Conservation (phyloP, 2,888 invertebrate species). For the Acronicta aceris region DNA sequence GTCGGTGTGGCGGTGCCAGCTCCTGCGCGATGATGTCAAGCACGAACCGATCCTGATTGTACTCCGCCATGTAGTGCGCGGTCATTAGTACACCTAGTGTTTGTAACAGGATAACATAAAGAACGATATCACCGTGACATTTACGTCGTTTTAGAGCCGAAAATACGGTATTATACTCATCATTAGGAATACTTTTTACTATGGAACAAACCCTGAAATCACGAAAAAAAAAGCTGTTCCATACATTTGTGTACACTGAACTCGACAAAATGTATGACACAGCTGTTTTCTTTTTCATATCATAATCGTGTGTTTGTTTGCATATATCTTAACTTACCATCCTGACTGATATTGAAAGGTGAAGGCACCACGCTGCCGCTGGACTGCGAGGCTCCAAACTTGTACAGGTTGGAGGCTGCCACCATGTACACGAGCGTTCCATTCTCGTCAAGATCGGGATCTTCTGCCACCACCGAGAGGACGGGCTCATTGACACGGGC, state of each 20-base stretch:
- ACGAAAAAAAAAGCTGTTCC: too few relatives aligned
- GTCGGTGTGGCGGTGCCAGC: constrained; percentile 93
- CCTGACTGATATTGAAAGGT: constrained; percentile 94
- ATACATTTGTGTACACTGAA: too few relatives aligned
- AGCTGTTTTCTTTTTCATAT: too few relatives aligned
- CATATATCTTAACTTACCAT: constrained; percentile 90
- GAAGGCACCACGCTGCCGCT: constrained; percentile 96
- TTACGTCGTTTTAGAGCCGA: too few relatives aligned
- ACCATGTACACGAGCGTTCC: constrained; percentile 95
- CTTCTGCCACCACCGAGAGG: constrained; percentile 93
- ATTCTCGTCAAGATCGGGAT: constrained; percentile 95
- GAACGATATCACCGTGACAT: too few relatives aligned
- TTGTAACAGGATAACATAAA: neutral
- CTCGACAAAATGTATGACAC: too few relatives aligned
- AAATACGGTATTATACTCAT: too few relatives aligned
- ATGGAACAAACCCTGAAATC: too few relatives aligned
- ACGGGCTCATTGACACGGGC: constrained; percentile 93
- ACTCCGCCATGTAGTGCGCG: constrained; percentile 95
- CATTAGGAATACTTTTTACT: too few relatives aligned
- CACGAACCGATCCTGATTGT: constrained; percentile 96
- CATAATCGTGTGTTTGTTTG: too few relatives aligned
- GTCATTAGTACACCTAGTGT: constrained; percentile 90
- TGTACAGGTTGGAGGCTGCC: constrained; percentile 94
- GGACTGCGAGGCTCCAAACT: constrained; percentile 92
- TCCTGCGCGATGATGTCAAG: constrained; percentile 95